These are phyloP conservation scores for Daptonema setosum DNA, from an alignment of 2,888 invertebrate genomes.

Conservation along the genomic window DNA sequence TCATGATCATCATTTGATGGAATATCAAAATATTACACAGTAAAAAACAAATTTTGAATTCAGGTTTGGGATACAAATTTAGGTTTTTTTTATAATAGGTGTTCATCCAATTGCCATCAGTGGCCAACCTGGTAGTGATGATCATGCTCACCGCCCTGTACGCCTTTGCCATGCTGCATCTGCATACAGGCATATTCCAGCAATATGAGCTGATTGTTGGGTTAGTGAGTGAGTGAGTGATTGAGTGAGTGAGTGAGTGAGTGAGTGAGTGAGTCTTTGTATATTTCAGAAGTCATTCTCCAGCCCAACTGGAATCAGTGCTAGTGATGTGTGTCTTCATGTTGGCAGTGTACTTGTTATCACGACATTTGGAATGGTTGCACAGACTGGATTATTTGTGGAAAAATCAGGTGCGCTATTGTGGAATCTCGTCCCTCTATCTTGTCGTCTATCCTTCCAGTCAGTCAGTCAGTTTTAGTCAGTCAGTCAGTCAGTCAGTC, in stretches of 20 bases:
- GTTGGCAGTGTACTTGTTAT: constrained; percentile 59
- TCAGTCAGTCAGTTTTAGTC: too few species aligned
- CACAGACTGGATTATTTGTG: constrained; percentile 42
- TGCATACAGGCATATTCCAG: constrained; percentile 54
- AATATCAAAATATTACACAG: too few species aligned
- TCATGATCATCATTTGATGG: too few species aligned
- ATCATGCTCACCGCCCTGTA: constrained; percentile 57
- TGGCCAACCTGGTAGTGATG: constrained; percentile 55
- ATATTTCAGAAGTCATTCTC: constrained; percentile 39
- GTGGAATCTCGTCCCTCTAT: background rate
- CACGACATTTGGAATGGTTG: constrained; percentile 58
- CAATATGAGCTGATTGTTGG: constrained; percentile 56
- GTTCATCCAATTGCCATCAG: constrained; percentile 57
- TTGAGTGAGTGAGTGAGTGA: constrained; percentile 1
- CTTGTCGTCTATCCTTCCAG: too few species aligned
- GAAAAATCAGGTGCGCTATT: constrained; percentile 31
- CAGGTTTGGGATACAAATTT: too few species aligned
- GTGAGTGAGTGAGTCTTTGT: background rate
- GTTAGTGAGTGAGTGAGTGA: too few species aligned
- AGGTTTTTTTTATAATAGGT: too few species aligned
- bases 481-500: too few species aligned
- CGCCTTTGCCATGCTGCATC: constrained; percentile 53
- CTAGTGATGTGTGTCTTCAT: constrained; percentile 59
- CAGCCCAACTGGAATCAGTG: constrained; percentile 46
- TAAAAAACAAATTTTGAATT: too few species aligned